These are phyloP conservation scores for Flexamia atlantica DNA, from an alignment of 2,888 invertebrate species.

Conservation along the genomic window DNA sequence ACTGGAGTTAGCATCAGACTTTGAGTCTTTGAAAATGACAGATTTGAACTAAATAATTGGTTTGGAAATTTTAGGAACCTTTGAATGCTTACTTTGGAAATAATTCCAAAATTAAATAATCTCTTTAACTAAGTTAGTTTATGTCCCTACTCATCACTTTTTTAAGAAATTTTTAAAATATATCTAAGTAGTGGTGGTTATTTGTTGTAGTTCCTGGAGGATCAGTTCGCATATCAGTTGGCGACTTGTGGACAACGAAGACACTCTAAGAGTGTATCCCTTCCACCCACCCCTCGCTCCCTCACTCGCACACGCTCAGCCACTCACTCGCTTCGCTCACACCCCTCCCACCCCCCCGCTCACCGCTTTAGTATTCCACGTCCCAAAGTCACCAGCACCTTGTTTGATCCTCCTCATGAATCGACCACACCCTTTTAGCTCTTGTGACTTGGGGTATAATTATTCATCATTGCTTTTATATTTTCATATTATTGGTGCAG, in stretches of 20 bases:
- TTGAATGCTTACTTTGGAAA: too few relatives aligned
- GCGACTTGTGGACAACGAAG: slow-evolving; percentile 60
- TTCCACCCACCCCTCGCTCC: slow-evolving; percentile 62
- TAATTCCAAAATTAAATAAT: too few relatives aligned
- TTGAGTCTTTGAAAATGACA: too few relatives aligned
- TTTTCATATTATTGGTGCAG: neutral
- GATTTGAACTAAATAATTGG: too few relatives aligned
- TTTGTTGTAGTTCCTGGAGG: slow-evolving; percentile 68
- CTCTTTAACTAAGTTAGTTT: too few relatives aligned
- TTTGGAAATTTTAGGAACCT: too few relatives aligned
- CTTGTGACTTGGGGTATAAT: neutral
- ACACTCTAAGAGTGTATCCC: slow-evolving; percentile 57
- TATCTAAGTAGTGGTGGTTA: slow-evolving; percentile 54
- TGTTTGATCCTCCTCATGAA: neutral
- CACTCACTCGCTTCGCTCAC: slow-evolving; percentile 40
- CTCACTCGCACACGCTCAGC: slow-evolving; percentile 60
- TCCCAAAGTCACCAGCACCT: slow-evolving; percentile 25
- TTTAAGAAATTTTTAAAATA: too few relatives aligned
- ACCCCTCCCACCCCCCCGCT: slow-evolving; percentile 29
- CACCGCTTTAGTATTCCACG: slow-evolving; percentile 62
- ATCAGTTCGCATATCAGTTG: slow-evolving; percentile 68
- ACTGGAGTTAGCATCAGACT: too few relatives aligned
- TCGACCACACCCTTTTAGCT: slow-evolving; percentile 37
- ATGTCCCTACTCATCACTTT: too few relatives aligned
- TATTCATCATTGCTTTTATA: slow-evolving; percentile 4